Base-by-base conservation (phyloP, 2,888 invertebrate species). In the Scaptomyza polygonia region DNA sequence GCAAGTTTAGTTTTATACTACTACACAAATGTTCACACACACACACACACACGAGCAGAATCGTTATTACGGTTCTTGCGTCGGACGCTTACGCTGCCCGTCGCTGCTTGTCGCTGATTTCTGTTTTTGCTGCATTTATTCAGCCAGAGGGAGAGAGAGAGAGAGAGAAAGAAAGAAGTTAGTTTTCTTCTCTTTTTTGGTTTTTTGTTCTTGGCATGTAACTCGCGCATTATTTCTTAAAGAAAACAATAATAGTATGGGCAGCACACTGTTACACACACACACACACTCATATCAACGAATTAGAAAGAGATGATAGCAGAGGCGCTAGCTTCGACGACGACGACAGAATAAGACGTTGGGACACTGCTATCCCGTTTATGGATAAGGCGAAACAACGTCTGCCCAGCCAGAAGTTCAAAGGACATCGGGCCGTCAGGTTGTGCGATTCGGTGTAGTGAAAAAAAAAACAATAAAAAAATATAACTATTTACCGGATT, bases 341-440 rank as follows among this genome's bases (percentile, higher is more conserved):
- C 58, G 65, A 49, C 77, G 44, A 29, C 66, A 57, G 79, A 69
- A 77, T 68, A 79, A 86, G 86, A 86, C 72, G 77, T 61, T 61
- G 86, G 72, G 68, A 69, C 67, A 75, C 12, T 48, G 76, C 67
- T 89, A 79, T 88, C 89, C 88, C 85, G 83, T 90, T 89, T 88
- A 75, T 67, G 83, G 87, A 87, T 90, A 88, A 86, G 73, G 72
- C 83, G 65, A 65, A 66, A 36, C 36, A 72, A 51, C 64, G 71
- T 75, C 74, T 79, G 71, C 77, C 78, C 78, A 79, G 73, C 89
- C 89, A 90, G 91, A 91, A 90, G 89, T 90, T 83, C 75, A 88
- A 90, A 89, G 87, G 82, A 89, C 89, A 88, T 84, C 90, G 90
- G 86, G 81, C 89, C 68, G 90, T 82, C 79, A 89, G 89, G 91